phyloP scores from a whole-genome alignment of 2,797 vertebrate genomes.

The Argyrosomus regius region DNA sequence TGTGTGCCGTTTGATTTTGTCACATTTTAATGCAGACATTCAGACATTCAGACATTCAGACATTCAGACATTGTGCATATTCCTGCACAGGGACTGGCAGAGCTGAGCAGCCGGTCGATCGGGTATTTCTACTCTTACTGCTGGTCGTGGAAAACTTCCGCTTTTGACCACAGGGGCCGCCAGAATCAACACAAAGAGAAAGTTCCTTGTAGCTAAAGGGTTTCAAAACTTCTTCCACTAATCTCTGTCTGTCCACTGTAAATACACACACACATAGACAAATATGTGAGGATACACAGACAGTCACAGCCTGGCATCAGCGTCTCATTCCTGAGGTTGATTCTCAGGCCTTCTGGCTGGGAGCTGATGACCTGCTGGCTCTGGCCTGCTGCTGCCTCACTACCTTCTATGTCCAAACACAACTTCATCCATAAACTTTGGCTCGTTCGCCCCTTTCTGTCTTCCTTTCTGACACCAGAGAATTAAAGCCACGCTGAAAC shows the following conservation, averaged over 20 bases:
- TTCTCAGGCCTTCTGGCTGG: constrained; percentile 44
- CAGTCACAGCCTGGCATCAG: constrained; percentile 33
- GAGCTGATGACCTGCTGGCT: constrained; percentile 49
- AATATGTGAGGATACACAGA: constrained; percentile 33
- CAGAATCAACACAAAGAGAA: too few relatives aligned
- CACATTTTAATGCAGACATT: too few relatives aligned
- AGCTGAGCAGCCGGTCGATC: too few relatives aligned
- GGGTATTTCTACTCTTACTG: too few relatives aligned
- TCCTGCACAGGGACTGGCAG: background rate
- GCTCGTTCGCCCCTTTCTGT: constrained; percentile 17
- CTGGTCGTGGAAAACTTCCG: too few relatives aligned
- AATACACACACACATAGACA: constrained; percentile 14
- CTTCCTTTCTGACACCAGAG: constrained; percentile 25
- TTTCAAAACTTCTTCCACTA: too few relatives aligned
- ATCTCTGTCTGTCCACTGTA: background rate
- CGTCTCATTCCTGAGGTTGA: constrained; percentile 52
- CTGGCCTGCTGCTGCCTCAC: constrained; percentile 41
- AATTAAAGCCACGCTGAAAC: constrained; percentile 37
- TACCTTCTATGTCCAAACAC: constrained; percentile 57
- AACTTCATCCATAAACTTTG: constrained; percentile 37
- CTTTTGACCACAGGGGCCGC: too few relatives aligned
- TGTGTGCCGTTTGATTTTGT: too few relatives aligned
- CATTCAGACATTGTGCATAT: too few relatives aligned
- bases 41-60: too few relatives aligned
- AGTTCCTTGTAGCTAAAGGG: background rate